Base-by-base conservation (phyloP, 2,113 vertebrate genomes). In the Dolichallabes microphthalmus region DNA sequence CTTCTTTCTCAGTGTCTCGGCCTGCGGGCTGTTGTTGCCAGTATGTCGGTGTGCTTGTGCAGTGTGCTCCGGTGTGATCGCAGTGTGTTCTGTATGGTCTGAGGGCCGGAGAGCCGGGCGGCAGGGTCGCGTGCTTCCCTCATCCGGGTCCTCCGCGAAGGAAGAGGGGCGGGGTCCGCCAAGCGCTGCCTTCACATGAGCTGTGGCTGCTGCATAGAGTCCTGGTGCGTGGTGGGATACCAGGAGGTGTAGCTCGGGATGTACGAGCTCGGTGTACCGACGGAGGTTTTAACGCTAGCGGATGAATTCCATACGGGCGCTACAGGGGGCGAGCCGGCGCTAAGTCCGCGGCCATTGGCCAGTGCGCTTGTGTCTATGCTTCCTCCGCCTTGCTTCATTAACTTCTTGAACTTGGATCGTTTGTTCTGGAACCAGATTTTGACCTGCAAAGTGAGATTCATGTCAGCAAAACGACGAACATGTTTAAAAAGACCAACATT, bases 191-290 rank as follows among this genome's bases (percentile, higher is more conserved):
- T 92, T 99, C 96, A 99, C 98, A 99, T 99, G 88, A 99, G 96
- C 77, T 98, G 98, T 75, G 98, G 96, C 92, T 99, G 98, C 94
- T 98, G 98, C 97, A 99, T 97, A 95, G 98, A 97, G 96, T 99
- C 98, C 95, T 98, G 98, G 94, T 99, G 98, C 74, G 97, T 94
- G 82, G 96, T 96, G 76, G 98, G 97, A 80, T 99, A 99, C 98
- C 98, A 99, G 30, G 98, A 98, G 80, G 98, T 99, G 95, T 99
- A 99, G 95, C 97, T 98, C 93, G 98, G 98, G 87, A 99, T 98
- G 94, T 99, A 99, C 82, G 97, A 95, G 86, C 96, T 96, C 69
- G 96, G 94, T 30, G 96, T 96, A 74, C 95, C 95, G 89, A 96
- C 95, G 0, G 98, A 94, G 76, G 94, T 94, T 94, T 99, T 99